phyloP scores from a whole-genome alignment of 1,140 invertebrate genomes.

The Gyrodactylus salaris region DNA sequence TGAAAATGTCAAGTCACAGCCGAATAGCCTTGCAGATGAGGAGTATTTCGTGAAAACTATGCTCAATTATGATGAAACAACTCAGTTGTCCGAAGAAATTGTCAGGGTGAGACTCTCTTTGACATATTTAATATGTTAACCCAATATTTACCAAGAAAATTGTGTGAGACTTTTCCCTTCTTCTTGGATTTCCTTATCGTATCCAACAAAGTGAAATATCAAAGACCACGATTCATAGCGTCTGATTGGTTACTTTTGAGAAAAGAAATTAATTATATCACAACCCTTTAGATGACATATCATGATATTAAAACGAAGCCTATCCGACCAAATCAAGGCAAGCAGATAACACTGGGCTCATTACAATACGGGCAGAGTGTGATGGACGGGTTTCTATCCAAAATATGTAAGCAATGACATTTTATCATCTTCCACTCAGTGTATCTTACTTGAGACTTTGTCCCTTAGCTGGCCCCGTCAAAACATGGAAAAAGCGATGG shows the following conservation, averaged over 20 bases:
- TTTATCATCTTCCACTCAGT: no score
- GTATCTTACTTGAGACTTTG: neutral
- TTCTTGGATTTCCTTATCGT: no score
- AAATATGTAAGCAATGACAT: neutral
- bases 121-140: no score
- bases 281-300: no score
- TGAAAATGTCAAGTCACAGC: neutral
- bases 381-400: neutral
- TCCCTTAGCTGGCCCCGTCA: neutral
- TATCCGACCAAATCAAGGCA: neutral
- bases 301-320: neutral
- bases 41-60: slow-evolving; percentile 4
- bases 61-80: neutral
- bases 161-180: no score
- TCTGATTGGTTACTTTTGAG: no score
- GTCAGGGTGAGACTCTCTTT: no score
- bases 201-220: no score
- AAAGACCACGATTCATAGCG: no score
- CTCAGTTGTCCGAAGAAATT: slow-evolving; percentile 1
- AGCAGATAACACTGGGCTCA: neutral
- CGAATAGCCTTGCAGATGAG: neutral
- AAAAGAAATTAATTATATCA: no score
- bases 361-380: neutral
- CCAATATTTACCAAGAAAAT: no score
- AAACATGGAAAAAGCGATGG: neutral